These are phyloP conservation scores for Falco biarmicus DNA, from an alignment of 2,797 vertebrate genomes.

Conservation along the genomic window DNA sequence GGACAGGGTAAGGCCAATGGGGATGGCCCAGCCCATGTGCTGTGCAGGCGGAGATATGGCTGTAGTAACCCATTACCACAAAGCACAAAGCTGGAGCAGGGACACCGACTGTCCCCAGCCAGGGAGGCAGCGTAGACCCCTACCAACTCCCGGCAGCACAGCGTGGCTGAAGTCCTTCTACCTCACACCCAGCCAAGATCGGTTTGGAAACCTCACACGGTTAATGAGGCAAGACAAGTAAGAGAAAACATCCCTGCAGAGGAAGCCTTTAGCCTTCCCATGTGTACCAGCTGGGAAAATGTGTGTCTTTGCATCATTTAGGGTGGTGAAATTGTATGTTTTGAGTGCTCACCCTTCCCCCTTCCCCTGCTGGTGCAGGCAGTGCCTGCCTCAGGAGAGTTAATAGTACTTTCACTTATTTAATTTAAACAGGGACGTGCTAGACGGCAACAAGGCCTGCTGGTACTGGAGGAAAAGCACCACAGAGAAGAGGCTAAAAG, in stretches of 20 bases:
- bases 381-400: not conserved
- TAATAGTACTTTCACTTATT: conserved; percentile 20
- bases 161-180: not conserved
- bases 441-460: not conserved
- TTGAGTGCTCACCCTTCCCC: not conserved
- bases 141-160: not conserved
- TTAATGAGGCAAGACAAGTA: not conserved
- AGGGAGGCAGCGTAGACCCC: not conserved
- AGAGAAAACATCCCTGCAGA: not conserved
- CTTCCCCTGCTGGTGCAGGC: not conserved
- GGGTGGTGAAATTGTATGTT: not conserved
- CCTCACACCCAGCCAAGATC: not conserved
- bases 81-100: not conserved
- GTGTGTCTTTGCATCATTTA: not conserved
- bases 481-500: not conserved
- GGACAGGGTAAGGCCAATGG: accelerated
- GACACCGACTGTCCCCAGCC: not conserved
- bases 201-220: not conserved
- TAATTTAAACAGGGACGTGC: conserved; percentile 46
- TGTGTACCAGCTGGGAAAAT: not conserved
- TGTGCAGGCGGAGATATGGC: not conserved
- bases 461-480: not conserved
- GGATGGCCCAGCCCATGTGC: accelerated
- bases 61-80: not conserved
- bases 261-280: not conserved